These are phyloP conservation scores for Iguana delicatissima DNA, from an alignment of 2,797 vertebrate genomes.

Conservation along the genomic window DNA sequence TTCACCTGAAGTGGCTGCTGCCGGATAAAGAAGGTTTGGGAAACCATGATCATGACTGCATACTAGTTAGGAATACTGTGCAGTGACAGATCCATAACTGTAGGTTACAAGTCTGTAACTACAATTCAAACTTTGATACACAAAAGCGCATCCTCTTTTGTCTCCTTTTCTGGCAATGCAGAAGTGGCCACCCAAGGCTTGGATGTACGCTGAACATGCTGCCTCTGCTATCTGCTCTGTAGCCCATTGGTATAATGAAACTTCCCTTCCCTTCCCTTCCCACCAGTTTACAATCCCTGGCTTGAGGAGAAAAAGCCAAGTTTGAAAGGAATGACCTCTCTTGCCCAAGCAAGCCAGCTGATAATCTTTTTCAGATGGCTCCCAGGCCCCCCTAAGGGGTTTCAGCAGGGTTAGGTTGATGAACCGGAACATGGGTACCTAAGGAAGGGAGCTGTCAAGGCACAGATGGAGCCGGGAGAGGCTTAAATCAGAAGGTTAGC, in stretches of 20 bases:
- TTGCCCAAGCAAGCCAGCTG: too few relatives aligned
- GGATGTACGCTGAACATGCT: background rate
- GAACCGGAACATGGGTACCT: background rate
- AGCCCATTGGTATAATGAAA: background rate
- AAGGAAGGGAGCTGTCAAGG: background rate
- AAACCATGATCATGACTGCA: too few relatives aligned
- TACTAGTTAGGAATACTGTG: too few relatives aligned
- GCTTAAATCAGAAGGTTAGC: background rate
- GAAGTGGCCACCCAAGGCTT: background rate
- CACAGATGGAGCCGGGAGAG: background rate
- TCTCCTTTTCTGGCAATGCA: background rate
- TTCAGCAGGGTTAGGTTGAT: background rate
- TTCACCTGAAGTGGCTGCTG: too few relatives aligned
- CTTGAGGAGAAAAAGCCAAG: background rate
- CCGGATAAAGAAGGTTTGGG: too few relatives aligned
- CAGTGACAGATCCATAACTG: too few relatives aligned
- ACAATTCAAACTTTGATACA: background rate
- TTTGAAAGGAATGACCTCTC: background rate
- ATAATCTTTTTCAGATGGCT: background rate
- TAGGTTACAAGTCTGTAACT: too few relatives aligned
- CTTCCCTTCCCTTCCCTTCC: too few relatives aligned
- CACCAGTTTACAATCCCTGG: background rate
- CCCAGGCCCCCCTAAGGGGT: background rate
- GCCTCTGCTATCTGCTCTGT: background rate
- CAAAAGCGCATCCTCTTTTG: background rate